Evolutionary conservation across 2,888 invertebrate genomes (phyloP).

Genomic region (Cryptocephalus moraei): DNA sequence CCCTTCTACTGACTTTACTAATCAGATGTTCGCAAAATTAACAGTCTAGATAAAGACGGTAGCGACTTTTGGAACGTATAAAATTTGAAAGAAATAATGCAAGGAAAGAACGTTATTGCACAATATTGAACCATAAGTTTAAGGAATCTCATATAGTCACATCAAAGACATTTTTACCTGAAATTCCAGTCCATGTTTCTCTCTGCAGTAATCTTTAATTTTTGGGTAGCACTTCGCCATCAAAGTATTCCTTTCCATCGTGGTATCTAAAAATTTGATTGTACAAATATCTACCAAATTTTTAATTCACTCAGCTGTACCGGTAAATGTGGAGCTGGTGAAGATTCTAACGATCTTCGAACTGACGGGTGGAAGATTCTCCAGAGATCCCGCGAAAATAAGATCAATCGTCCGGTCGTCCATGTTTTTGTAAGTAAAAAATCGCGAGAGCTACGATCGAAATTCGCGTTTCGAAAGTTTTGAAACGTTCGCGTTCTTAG

Average conservation of each 20-base stretch:
- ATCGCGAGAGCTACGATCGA: too few species aligned
- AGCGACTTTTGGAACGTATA: too few species aligned
- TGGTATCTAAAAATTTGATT: constrained; percentile 62
- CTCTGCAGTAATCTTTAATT: constrained; percentile 92
- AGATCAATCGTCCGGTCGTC: constrained; percentile 84
- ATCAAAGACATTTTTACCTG: constrained; percentile 54
- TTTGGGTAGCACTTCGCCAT: constrained; percentile 98
- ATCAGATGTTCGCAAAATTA: too few species aligned
- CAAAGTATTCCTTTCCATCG: constrained; percentile 91
- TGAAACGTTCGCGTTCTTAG: too few species aligned
- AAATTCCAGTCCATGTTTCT: constrained; percentile 95
- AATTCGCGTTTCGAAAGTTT: too few species aligned
- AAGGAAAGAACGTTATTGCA: too few species aligned
- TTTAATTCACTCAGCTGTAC: constrained; percentile 42
- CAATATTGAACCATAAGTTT: too few species aligned
- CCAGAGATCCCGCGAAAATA: constrained; percentile 81
- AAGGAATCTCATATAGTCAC: not conserved
- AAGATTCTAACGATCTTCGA: constrained; percentile 98
- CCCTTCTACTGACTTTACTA: too few species aligned
- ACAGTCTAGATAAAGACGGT: too few species aligned
- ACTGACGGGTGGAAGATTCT: constrained; percentile 85
- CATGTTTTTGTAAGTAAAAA: constrained; percentile 42
- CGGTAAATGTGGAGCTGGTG: constrained; percentile 97
- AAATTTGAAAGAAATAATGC: too few species aligned
- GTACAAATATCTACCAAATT: not conserved